Evolutionary conservation across 2,888 invertebrate species (phyloP), one percentile per base, ranked within the genome.

Genomic region (Cerastis leucographa): DNA sequence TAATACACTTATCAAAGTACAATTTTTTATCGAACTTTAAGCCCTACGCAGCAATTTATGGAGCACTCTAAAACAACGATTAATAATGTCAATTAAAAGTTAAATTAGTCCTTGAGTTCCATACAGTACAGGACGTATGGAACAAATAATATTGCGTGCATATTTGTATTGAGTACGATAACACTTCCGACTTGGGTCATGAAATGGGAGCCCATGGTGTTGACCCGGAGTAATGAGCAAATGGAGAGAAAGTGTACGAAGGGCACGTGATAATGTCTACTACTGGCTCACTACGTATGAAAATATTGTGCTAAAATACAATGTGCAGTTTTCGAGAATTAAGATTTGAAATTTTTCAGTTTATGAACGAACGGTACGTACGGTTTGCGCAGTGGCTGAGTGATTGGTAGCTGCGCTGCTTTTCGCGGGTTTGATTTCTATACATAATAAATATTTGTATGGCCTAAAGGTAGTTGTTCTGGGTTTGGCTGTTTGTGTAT

Each of bases 141-240:
- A n/a, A 64, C 14, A 14, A 42, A 62, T 73, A 12, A 42, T 42
- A 73, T 54, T 19, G 9, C 19, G 19, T 42, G 72, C n/a, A 29
- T 42, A 8, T 71, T 22, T 71, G 71, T 72, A 49, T 51, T 72
- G 40, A 11, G 46, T 56, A 35, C 25, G 17, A 40, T 44, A 35
- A 71, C 25, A 80, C 22, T 77, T 80, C 61, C 49, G 35, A 61
- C 22, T 76, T 51, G 22, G 25, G 14, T 77, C 76, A 35, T 71
- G 35, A 61, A 80, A 80, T 44, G 35, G 46, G 29, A 35, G 35
- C 12, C 17, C 22, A 17, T 25, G 29, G 51, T 71, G 12, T 11
- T 4, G 11, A 9, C 35, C 8, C 9, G 22, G 80, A 61, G 49
- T 61, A 61, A 25, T 9, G 2, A 71, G 35, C 2, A 35, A 61